A percentile compares a stretch with the other conserved stretches of the same genome.
phyloP scores from a whole-genome alignment of 2,797 vertebrate species.

The Pygocentrus nattereri region DNA sequence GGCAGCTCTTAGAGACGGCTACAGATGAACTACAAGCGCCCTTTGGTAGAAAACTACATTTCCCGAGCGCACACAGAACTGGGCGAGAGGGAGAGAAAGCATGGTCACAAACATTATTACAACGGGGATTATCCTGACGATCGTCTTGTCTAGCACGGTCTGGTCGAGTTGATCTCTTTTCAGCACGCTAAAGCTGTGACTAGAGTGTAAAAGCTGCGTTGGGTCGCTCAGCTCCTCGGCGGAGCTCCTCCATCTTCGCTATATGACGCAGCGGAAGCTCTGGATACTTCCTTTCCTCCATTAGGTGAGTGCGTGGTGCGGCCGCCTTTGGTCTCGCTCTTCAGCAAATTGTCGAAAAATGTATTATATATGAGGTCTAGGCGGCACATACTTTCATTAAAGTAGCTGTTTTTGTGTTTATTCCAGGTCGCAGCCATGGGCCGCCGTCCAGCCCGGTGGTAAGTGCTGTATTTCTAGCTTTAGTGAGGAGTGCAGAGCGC shows the following conservation, averaged over 20 bases:
- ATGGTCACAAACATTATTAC: not conserved
- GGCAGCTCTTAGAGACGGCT: not conserved
- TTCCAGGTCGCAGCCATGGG: slow-evolving; percentile 81
- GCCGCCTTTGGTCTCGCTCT: slow-evolving; percentile 53
- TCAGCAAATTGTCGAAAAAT: not conserved
- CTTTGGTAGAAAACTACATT: slow-evolving; percentile 35
- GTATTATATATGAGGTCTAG: rapidly evolving
- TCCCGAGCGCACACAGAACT: not conserved
- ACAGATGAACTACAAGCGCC: slow-evolving; percentile 22
- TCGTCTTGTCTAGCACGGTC: not conserved
- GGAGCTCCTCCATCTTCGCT: not conserved
- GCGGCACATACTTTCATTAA: not conserved
- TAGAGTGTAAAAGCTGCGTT: not conserved
- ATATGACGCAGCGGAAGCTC: slow-evolving; percentile 75
- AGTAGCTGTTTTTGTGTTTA: slow-evolving; percentile 23
- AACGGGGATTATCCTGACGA: no score
- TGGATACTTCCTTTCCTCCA: slow-evolving; percentile 80
- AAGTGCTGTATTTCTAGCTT: slow-evolving; percentile 60
- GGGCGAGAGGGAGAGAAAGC: not conserved
- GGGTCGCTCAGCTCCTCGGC: not conserved
- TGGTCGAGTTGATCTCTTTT: not conserved
- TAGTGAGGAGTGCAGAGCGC: not conserved
- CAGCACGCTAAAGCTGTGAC: not conserved
- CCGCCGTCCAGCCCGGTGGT: slow-evolving; percentile 86
- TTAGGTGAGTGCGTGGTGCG: slow-evolving; percentile 82